Base-by-base conservation (phyloP, 2,113 vertebrate genomes). In the Antechinus flavipes region DNA sequence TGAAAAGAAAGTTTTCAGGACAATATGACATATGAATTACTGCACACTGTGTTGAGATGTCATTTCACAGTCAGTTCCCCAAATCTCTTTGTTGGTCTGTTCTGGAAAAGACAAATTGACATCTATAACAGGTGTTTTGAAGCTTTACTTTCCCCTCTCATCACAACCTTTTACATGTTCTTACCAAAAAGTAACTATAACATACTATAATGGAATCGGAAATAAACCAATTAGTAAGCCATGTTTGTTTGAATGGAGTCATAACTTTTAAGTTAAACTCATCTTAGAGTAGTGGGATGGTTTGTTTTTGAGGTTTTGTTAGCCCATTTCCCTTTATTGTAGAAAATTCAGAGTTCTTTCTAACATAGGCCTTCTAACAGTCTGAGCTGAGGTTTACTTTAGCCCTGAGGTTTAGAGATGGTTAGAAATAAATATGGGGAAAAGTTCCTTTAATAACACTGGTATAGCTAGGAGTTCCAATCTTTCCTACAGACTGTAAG, bases 401-500 rank as follows among this genome's bases (percentile, higher is more conserved):
- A 84, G 68, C n/a, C n/a, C 35, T 42, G n/a, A 84, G 16, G 7
- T 42, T 84, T 84, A 19, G 30, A 76, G 16, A n/a, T 42, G 68
- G n/a, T 84, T 84, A 84, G 35, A 84, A 84, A 42, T 84, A 93
- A 55, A n/a, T 27, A 1, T 22, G n/a, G n/a, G 92, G 93, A n/a
- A 55, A 90, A 91, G n/a, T 47, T 42, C 54, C 3, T 35, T 52
- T 19, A 10, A 27, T 90, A 68, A 61, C 93, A 0, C 90, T 95
- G 89, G 55, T 55, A 5, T 93, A 56, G 2, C 61, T 54, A 30
- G 1, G 52, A 22, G 19, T 76, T 47, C 46, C 52, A 76, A 1
- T 89, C 95, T 56, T 96, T 89, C 47, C 49, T 52, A 95, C 24
- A 91, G 84, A 93, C 93, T 68, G 16, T 30, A 35, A 92, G 23